Conservation (phyloP, 2,888 invertebrate genomes). For the Agriotes lineatus region DNA sequence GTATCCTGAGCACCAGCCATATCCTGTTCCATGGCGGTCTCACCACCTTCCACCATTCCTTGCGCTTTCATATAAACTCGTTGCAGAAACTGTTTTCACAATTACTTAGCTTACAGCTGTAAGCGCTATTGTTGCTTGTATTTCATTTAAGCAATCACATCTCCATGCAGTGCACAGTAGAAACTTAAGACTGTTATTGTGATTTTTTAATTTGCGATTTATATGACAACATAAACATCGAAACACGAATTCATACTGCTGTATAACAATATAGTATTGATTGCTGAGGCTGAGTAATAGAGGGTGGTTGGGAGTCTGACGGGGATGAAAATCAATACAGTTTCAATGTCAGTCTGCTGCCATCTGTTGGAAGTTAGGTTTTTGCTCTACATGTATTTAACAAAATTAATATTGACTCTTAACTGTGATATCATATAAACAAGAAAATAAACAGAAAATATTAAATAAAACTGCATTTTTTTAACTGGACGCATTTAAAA, state of each 20-base stretch:
- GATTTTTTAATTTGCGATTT: no score
- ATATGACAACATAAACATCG: neutral
- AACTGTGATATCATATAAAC: no score
- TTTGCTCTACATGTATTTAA: no score
- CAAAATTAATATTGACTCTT: no score
- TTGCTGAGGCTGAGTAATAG: slow-evolving; percentile 16
- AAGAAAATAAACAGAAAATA: no score
- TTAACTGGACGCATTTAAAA: no score
- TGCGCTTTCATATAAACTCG: slow-evolving; percentile 62
- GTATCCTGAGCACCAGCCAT: slow-evolving; percentile 94
- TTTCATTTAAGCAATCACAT: neutral
- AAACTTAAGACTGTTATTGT: no score
- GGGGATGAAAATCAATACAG: slow-evolving; percentile 32
- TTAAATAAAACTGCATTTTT: no score
- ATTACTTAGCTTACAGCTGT: neutral
- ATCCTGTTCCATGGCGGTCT: slow-evolving; percentile 69
- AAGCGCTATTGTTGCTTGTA: neutral
- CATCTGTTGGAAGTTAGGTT: slow-evolving; percentile 16
- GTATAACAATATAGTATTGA: slow-evolving; percentile 17
- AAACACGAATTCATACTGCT: neutral
- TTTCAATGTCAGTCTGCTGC: slow-evolving; percentile 21
- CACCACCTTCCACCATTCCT: slow-evolving; percentile 60
- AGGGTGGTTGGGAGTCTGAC: neutral
- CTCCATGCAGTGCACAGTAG: neutral
- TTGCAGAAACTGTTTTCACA: slow-evolving; percentile 17